Conservation (phyloP, 2,113 vertebrate genomes). For the Zootoca vivipara region DNA sequence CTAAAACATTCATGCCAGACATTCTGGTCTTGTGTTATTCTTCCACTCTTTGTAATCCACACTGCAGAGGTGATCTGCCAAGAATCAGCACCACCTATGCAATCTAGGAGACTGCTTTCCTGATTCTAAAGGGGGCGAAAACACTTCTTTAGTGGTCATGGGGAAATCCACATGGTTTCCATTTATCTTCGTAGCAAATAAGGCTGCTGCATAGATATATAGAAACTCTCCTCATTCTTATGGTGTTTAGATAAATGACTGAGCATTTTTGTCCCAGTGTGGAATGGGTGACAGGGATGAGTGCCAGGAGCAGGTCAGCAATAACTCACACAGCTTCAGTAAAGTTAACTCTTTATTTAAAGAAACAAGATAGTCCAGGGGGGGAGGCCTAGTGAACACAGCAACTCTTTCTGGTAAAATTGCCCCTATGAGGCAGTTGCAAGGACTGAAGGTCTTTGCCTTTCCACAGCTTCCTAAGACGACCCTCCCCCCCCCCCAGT, state of each 20-base stretch:
- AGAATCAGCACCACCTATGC: slow-evolving; percentile 4
- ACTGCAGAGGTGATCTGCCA: background rate
- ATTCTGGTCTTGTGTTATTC: background rate
- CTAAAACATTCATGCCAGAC: background rate
- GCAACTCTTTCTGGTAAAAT: too few relatives aligned
- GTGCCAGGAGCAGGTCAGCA: too few relatives aligned
- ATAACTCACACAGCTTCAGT: too few relatives aligned
- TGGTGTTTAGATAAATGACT: too few relatives aligned
- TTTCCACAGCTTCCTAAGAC: too few relatives aligned
- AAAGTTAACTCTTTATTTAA: too few relatives aligned
- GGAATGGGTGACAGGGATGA: background rate
- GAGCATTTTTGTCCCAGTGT: background rate
- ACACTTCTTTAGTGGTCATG: background rate
- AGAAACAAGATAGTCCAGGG: too few relatives aligned
- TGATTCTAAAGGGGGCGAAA: background rate
- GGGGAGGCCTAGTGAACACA: too few relatives aligned
- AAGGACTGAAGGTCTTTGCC: too few relatives aligned
- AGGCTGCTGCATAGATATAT: background rate
- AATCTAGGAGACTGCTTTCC: background rate
- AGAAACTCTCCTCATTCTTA: background rate
- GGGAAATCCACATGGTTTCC: background rate
- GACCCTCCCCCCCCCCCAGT: too few relatives aligned
- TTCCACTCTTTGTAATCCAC: background rate
- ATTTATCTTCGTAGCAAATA: background rate
- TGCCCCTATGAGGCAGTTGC: too few relatives aligned